phyloP scores from a whole-genome alignment of 2,797 vertebrate genomes.

The Myotis pilosus region DNA sequence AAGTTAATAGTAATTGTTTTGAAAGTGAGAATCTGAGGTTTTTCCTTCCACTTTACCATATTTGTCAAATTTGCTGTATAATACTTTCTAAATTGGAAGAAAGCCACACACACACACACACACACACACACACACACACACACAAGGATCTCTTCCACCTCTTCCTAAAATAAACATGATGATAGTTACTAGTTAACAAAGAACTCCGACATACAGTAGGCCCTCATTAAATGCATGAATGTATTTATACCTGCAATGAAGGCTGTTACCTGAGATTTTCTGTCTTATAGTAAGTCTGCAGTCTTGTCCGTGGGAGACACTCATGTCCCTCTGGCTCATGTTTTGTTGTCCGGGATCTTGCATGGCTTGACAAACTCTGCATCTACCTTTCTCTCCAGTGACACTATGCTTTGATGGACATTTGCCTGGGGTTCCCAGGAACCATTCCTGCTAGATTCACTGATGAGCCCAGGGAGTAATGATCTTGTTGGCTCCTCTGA shows the following conservation, averaged over 20 bases:
- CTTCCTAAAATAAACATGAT: not conserved
- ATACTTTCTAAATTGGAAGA: not conserved
- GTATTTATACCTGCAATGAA: not conserved
- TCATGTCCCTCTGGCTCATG: not conserved
- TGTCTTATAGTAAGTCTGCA: not conserved
- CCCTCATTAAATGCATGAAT: not conserved
- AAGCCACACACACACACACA: not conserved
- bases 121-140: too few species aligned
- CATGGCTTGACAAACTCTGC: accelerated
- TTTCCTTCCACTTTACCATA: not conserved
- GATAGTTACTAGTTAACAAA: not conserved
- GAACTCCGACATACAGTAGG: not conserved
- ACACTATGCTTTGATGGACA: not conserved
- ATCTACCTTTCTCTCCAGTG: not conserved
- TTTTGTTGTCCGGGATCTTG: not conserved
- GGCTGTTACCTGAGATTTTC: not conserved
- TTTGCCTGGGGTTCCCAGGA: not conserved
- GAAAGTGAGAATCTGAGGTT: not conserved
- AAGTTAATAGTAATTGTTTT: not conserved
- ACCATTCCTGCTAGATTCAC: not conserved
- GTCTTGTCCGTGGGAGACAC: not conserved
- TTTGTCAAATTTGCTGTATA: not conserved
- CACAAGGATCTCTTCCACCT: not conserved
- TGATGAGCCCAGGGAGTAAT: not conserved
- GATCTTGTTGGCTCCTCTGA: not conserved